These are phyloP conservation scores for Trichoplusia ni DNA, from an alignment of 1,140 invertebrate species.

Conservation along the genomic window DNA sequence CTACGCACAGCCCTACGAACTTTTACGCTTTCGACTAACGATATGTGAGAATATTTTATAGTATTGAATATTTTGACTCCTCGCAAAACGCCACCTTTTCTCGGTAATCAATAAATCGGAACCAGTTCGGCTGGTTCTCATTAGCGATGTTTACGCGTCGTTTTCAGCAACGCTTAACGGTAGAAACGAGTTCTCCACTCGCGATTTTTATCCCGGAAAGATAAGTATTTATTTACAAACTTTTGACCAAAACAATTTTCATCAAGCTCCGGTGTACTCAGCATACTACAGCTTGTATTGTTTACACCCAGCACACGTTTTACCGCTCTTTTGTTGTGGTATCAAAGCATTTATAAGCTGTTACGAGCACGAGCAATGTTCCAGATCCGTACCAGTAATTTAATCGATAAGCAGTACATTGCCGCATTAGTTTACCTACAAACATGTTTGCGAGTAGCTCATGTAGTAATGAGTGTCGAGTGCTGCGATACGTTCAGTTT, in stretches of 20 bases:
- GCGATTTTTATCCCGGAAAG: conserved; percentile 48
- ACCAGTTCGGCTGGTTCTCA: conserved; percentile 45
- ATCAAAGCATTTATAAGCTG: conserved; percentile 37
- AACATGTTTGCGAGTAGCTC: background rate
- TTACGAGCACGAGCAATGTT: conserved; percentile 7
- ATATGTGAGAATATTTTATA: conserved; percentile 8
- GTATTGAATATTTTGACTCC: background rate
- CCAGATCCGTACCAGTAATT: conserved; percentile 10
- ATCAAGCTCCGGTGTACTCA: background rate
- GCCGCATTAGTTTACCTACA: background rate
- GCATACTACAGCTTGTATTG: conserved; percentile 51
- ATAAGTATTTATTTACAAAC: conserved; percentile 67
- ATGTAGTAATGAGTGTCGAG: background rate
- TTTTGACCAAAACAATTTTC: conserved; percentile 31
- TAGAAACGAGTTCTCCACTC: conserved; percentile 67
- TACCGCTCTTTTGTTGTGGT: conserved; percentile 48
- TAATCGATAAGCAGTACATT: conserved; percentile 12
- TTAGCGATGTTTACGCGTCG: conserved; percentile 56
- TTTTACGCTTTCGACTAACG: conserved; percentile 46
- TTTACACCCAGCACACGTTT: conserved; percentile 47
- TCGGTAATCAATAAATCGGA: conserved; percentile 55
- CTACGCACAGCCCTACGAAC: conserved; percentile 56
- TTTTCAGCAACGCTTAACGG: conserved; percentile 68
- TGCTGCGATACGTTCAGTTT: background rate
- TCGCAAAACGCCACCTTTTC: conserved; percentile 34